A percentile compares a stretch with the other conserved stretches of the same genome.
Evolutionary conservation across 2,888 invertebrate species (phyloP).

Genomic region (Amphipoea oculea): DNA sequence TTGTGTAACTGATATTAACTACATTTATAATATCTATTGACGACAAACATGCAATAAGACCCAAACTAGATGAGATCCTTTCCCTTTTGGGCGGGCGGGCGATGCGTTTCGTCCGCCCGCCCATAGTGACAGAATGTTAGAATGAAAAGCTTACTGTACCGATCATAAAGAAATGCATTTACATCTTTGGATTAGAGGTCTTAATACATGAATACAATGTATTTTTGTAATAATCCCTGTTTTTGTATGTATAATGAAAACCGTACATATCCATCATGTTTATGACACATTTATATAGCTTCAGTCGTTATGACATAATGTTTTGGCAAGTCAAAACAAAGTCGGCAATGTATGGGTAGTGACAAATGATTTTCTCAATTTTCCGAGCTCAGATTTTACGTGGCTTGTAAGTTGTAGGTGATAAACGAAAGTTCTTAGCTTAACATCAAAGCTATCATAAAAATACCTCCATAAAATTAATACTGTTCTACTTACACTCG

Average conservation of each 20-base stretch:
- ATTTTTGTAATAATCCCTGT: not conserved
- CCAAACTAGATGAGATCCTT: not conserved
- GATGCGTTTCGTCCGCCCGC: not conserved
- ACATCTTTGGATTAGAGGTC: not conserved
- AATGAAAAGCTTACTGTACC: not conserved
- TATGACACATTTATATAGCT: constrained; percentile 16
- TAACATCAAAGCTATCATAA: constrained; percentile 5
- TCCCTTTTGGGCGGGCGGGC: not conserved
- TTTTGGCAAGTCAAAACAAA: constrained; percentile 58
- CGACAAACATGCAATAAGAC: not conserved
- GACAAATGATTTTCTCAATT: constrained; percentile 8
- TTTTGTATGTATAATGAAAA: not conserved
- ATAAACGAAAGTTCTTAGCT: not conserved
- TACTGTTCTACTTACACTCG: constrained; percentile 27
- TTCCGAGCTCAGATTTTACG: not conserved
- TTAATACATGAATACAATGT: not conserved
- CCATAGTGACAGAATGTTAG: not conserved
- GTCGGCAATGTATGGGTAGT: constrained; percentile 3
- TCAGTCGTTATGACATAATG: constrained; percentile 15
- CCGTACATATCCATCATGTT: constrained; percentile 11
- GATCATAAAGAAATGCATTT: not conserved
- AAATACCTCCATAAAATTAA: not conserved
- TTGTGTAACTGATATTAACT: not conserved
- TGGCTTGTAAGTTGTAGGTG: constrained; percentile 5
- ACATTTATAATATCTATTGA: not conserved